Conservation (phyloP, 2,113 vertebrate genomes). For the Leucoraja erinaceus region DNA sequence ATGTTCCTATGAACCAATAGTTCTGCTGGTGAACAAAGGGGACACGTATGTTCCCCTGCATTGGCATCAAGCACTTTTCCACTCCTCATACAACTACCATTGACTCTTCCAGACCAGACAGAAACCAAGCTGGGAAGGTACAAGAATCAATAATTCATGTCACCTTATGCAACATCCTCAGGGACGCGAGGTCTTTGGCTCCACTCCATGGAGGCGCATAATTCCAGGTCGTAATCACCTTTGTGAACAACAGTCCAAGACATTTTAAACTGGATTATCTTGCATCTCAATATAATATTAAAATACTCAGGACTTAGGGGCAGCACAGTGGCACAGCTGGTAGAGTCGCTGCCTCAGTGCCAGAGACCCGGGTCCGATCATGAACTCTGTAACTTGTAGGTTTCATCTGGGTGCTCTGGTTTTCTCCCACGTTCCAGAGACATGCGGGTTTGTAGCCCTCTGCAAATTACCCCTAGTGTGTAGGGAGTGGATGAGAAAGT, state of each 20-base stretch:
- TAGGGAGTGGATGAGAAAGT: no score
- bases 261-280: neutral
- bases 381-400: no score
- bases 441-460: no score
- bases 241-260: neutral
- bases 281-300: neutral
- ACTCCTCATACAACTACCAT: neutral
- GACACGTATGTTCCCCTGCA: neutral
- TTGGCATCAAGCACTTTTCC: neutral
- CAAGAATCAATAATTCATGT: neutral
- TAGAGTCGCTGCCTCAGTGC: no score
- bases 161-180: neutral
- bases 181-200: neutral
- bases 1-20: neutral
- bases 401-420: no score
- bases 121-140: neutral
- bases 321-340: no score
- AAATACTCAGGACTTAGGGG: neutral
- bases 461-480: no score
- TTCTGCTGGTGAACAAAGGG: neutral
- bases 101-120: neutral
- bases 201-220: neutral
- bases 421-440: no score
- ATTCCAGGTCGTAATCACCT: neutral
- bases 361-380: no score